These are phyloP conservation scores for Myopa testacea DNA, from an alignment of 2,888 invertebrate genomes.

Conservation along the genomic window DNA sequence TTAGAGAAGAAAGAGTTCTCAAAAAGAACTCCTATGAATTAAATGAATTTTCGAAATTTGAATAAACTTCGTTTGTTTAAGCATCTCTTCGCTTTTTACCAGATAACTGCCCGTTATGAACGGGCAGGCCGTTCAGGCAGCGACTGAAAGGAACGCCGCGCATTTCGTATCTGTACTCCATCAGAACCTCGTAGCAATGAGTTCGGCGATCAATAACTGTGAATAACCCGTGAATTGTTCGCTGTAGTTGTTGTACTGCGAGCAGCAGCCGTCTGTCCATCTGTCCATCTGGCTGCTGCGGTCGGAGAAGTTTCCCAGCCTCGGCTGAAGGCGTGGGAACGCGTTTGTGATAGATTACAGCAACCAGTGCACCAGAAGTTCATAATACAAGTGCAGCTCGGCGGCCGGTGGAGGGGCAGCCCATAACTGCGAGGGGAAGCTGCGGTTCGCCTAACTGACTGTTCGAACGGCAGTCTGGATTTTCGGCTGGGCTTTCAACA, in stretches of 20 bases:
- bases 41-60: too few species aligned
- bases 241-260: background rate
- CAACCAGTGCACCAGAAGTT: background rate
- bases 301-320: conserved; percentile 13
- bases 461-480: background rate
- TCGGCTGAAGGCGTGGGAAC: conserved; percentile 27
- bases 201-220: conserved; percentile 12
- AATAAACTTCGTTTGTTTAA: too few species aligned
- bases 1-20: too few species aligned
- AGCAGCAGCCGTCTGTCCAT: too few species aligned
- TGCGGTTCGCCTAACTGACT: background rate
- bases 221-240: background rate
- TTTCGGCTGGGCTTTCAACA: conserved; percentile 1
- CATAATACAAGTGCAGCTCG: background rate
- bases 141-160: background rate
- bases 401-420: background rate
- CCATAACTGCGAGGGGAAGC: background rate
- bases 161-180: background rate
- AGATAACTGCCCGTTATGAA: too few species aligned
- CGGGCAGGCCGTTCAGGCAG: too few species aligned
- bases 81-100: too few species aligned
- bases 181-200: background rate
- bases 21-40: too few species aligned
- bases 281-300: background rate
- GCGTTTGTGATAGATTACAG: conserved; percentile 24